Evolutionary conservation across 2,888 invertebrate species (phyloP).

Genomic region (Zele albiditarsus): DNA sequence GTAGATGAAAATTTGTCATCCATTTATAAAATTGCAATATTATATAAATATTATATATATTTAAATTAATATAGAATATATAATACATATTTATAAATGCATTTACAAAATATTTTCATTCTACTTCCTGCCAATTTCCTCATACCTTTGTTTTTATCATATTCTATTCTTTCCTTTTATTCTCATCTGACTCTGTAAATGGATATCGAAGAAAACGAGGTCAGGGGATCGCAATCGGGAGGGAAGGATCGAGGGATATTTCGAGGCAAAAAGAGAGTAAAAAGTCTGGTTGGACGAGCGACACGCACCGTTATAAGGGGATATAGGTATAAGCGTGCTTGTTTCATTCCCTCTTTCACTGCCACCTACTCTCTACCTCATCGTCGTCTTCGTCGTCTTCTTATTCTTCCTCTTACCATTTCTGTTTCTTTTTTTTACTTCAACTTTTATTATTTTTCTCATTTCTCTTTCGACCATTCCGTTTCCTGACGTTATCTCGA

Average conservation of each 20-base stretch:
- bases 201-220: neutral
- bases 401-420: constrained; percentile 1
- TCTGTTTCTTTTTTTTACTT: constrained; percentile 9
- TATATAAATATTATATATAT: neutral
- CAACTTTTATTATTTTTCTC: neutral
- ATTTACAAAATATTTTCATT: neutral
- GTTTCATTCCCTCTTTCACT: neutral
- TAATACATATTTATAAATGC: neutral
- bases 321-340: constrained; percentile 21
- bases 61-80: neutral
- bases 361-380: constrained; percentile 22
- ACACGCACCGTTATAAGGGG: constrained; percentile 36
- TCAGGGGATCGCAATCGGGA: constrained; percentile 21
- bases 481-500: constrained; percentile 34
- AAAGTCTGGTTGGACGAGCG: constrained; percentile 17
- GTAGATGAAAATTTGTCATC: constrained; percentile 7
- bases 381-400: neutral
- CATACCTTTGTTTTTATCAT: neutral
- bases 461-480: constrained; percentile 15
- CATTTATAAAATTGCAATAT: neutral
- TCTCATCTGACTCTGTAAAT: constrained; percentile 1
- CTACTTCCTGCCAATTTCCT: neutral
- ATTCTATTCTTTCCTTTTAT: neutral
- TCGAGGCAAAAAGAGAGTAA: constrained; percentile 20
- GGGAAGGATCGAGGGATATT: constrained; percentile 9